phyloP scores from a whole-genome alignment of 1,140 invertebrate genomes.

The Stratiolaelaps scimitus region DNA sequence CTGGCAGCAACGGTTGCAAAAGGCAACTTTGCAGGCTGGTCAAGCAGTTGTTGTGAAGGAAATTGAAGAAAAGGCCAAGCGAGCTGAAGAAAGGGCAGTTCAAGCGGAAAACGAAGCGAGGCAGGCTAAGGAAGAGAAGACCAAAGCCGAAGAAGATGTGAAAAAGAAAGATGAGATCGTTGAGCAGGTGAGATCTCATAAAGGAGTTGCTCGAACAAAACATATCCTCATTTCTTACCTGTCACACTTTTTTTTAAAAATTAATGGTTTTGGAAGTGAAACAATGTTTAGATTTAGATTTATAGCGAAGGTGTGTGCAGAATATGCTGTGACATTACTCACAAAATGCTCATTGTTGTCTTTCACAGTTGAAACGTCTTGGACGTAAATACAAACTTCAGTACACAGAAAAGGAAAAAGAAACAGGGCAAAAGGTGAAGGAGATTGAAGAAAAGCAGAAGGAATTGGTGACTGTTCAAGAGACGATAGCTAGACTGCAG shows the following conservation, averaged over 20 bases:
- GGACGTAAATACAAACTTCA: slow-evolving; percentile 18
- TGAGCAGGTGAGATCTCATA: neutral
- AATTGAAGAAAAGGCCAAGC: slow-evolving; percentile 9
- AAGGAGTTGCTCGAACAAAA: too few species aligned
- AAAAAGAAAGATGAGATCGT: slow-evolving; percentile 15
- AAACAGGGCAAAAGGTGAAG: too few species aligned
- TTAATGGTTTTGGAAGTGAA: too few species aligned
- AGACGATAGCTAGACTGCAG: neutral
- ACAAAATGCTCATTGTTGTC: too few species aligned
- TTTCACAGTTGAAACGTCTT: neutral
- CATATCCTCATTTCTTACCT: too few species aligned
- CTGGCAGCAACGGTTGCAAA: slow-evolving; percentile 14
- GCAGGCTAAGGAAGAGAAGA: neutral
- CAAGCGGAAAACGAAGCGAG: neutral
- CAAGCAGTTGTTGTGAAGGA: neutral
- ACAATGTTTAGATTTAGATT: too few species aligned
- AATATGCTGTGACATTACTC: too few species aligned
- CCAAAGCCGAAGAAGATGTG: slow-evolving; percentile 3
- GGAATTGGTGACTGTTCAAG: neutral
- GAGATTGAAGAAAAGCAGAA: neutral
- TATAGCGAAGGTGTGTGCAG: too few species aligned
- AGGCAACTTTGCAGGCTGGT: slow-evolving; percentile 4
- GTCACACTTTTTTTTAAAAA: too few species aligned
- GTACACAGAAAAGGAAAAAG: slow-evolving; percentile 1
- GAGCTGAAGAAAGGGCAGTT: neutral